phyloP scores from a whole-genome alignment of 2,888 invertebrate genomes.

The Bursaphelenchus okinawaensis region DNA sequence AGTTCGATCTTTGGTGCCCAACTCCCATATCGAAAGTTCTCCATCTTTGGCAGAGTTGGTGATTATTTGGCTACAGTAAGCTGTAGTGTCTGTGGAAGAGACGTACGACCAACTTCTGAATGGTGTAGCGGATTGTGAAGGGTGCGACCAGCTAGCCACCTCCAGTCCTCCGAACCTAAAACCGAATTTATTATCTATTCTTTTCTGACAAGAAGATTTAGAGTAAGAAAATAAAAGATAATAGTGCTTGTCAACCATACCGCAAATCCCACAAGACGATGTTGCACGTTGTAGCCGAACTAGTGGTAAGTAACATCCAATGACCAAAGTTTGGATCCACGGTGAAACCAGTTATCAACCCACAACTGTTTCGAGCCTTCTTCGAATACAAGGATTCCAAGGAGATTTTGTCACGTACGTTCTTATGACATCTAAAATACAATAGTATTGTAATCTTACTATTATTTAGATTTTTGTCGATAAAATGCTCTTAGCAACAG shows the following conservation, averaged over 20 bases:
- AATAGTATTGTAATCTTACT: conserved; percentile 3
- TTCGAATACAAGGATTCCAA: conserved; percentile 28
- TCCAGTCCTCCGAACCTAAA: conserved; percentile 33
- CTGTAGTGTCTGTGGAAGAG: neutral
- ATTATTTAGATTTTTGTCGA: too few species aligned
- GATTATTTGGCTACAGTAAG: conserved; percentile 20
- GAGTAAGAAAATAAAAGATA: conserved; percentile 2
- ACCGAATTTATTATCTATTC: neutral
- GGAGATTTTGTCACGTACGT: conserved; percentile 13
- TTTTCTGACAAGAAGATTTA: conserved; percentile 7
- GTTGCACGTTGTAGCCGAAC: conserved; percentile 32
- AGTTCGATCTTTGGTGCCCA: conserved; percentile 25
- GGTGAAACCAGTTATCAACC: conserved; percentile 39
- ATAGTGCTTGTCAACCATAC: conserved; percentile 24
- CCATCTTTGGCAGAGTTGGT: conserved; percentile 30
- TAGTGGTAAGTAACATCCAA: conserved; percentile 47
- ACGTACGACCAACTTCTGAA: conserved; percentile 22
- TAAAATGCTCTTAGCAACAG: too few species aligned
- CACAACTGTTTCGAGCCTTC: conserved; percentile 28
- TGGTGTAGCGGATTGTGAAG: conserved; percentile 15
- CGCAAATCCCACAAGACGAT: conserved; percentile 47
- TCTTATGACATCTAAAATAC: conserved; percentile 20
- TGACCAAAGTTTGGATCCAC: conserved; percentile 46
- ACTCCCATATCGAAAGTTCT: conserved; percentile 30
- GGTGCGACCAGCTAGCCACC: conserved; percentile 31